These are phyloP conservation scores for Boulengeromyrus knoepffleri DNA, from an alignment of 2,113 vertebrate species.

Conservation along the genomic window DNA sequence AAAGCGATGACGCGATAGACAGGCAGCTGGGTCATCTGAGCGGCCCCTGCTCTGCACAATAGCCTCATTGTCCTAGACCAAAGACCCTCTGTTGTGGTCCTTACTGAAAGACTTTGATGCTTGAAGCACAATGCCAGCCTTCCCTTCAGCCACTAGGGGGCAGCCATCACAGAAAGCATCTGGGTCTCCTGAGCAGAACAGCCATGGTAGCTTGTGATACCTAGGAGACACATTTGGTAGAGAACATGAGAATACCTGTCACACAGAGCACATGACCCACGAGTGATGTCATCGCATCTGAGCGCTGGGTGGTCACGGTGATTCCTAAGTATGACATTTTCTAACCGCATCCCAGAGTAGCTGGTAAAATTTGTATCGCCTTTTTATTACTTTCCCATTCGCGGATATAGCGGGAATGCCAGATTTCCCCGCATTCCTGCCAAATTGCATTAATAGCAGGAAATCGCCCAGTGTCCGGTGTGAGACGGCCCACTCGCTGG, in stretches of 20 bases:
- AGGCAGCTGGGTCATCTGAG: not conserved
- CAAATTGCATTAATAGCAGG: slow-evolving; percentile 7
- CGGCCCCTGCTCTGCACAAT: not conserved
- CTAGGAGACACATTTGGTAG: not conserved
- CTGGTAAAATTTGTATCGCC: not conserved
- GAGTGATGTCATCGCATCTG: not conserved
- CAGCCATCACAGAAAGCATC: not conserved
- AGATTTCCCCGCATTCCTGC: not conserved
- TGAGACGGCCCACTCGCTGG: not conserved
- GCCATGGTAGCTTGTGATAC: not conserved
- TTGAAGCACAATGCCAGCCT: not conserved
- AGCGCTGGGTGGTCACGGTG: not conserved
- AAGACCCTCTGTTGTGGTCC: not conserved
- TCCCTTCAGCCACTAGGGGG: not conserved
- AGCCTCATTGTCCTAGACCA: not conserved
- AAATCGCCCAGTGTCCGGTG: not conserved
- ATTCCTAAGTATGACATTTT: not conserved
- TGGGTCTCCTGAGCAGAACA: not conserved
- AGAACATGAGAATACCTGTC: not conserved
- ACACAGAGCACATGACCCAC: not conserved
- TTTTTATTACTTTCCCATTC: not conserved
- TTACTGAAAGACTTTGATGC: not conserved
- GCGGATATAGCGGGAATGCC: not conserved
- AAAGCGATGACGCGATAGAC: not conserved
- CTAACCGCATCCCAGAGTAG: not conserved